These are phyloP conservation scores for Hemicordylus capensis DNA, from an alignment of 2,113 vertebrate species.

Conservation along the genomic window DNA sequence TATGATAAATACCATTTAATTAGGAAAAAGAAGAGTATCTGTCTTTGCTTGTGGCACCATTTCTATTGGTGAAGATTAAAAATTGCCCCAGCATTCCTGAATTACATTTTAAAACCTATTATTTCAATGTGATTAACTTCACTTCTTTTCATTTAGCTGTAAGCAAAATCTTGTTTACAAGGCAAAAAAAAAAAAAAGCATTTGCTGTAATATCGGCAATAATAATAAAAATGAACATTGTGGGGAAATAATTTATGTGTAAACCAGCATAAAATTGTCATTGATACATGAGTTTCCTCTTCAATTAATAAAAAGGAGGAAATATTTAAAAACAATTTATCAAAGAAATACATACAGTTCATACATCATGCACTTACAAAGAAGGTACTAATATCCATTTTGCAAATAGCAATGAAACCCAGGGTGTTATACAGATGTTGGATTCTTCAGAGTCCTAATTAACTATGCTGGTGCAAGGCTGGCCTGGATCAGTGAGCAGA, in stretches of 20 bases:
- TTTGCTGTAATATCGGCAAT: constrained; percentile 82
- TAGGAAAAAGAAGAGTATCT: constrained; percentile 78
- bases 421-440: constrained; percentile 59
- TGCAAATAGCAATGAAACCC: constrained; percentile 81
- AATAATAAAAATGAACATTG: constrained; percentile 85
- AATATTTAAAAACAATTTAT: constrained; percentile 98
- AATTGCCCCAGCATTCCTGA: constrained; percentile 79
- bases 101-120: constrained; percentile 88
- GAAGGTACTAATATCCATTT: constrained; percentile 86
- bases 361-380: constrained; percentile 95
- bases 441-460: constrained; percentile 69
- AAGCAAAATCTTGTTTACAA: constrained; percentile 85
- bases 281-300: constrained; percentile 97
- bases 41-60: constrained; percentile 74
- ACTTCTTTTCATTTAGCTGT: constrained; percentile 84
- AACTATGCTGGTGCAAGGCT: constrained; percentile 21
- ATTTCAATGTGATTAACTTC: constrained; percentile 85
- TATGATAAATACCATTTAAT: constrained; percentile 84
- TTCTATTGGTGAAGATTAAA: constrained; percentile 83
- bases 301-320: constrained; percentile 98
- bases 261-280: constrained; percentile 89
- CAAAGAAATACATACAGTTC: constrained; percentile 89
- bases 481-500: background rate
- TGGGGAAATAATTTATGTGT: constrained; percentile 94
- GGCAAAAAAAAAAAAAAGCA: constrained; percentile 77